Evolutionary conservation across 64 coral and sea anemone genomes (phyloP).

Genomic region (Hydrozoanthus tunicans): DNA sequence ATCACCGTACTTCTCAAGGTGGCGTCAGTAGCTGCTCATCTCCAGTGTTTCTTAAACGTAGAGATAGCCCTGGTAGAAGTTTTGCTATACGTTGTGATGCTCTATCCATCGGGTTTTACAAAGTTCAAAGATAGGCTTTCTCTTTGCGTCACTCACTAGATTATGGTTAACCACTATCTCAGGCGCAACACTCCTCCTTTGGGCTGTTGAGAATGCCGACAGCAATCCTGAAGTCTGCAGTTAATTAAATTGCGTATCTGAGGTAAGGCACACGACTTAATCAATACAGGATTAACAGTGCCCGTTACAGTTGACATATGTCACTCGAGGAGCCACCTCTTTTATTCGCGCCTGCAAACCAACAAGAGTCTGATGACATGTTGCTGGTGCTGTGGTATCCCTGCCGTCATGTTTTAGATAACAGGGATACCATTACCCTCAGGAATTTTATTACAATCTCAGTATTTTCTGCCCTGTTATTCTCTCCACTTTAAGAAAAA

Average conservation of each 20-base stretch:
- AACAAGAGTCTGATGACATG: slow-evolving; percentile 35
- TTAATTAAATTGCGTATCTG: slow-evolving; percentile 63
- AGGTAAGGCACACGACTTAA: slow-evolving; percentile 57
- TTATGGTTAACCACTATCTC: slow-evolving; percentile 34
- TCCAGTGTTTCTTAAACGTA: slow-evolving; percentile 39
- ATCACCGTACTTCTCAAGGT: slow-evolving; percentile 52
- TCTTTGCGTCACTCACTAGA: slow-evolving; percentile 19
- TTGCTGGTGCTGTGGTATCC: slow-evolving; percentile 55
- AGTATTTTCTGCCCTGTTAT: slow-evolving; percentile 55
- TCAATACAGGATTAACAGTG: slow-evolving; percentile 62
- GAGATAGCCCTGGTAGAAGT: slow-evolving; percentile 59
- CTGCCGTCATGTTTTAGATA: slow-evolving; percentile 41
- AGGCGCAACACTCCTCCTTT: slow-evolving; percentile 54
- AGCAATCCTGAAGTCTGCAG: slow-evolving; percentile 47
- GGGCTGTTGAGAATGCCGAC: slow-evolving; percentile 58
- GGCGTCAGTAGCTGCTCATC: slow-evolving; percentile 43
- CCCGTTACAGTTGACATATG: slow-evolving; percentile 71
- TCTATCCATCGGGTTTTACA: slow-evolving; percentile 57
- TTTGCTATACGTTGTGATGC: slow-evolving; percentile 31
- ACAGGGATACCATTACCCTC: slow-evolving; percentile 33
- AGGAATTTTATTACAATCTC: slow-evolving; percentile 37
- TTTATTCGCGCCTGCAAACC: slow-evolving; percentile 43
- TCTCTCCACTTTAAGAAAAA: slow-evolving; percentile 48
- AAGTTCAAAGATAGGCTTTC: slow-evolving; percentile 50
- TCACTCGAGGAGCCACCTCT: slow-evolving; percentile 50